These are phyloP conservation scores for Rotaria macrura DNA, from an alignment of 2,888 invertebrate species.

Conservation along the genomic window DNA sequence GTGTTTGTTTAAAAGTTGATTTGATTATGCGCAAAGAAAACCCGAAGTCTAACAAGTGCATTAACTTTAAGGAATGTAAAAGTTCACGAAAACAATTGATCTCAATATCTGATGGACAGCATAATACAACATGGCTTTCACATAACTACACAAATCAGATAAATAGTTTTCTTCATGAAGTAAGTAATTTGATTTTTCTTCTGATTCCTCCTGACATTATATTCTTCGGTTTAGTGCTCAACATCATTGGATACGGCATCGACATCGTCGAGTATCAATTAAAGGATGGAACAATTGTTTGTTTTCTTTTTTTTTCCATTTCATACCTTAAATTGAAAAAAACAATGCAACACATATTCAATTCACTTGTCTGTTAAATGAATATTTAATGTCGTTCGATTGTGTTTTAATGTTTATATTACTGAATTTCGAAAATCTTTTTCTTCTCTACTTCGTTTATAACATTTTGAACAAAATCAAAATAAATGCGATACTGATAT, in stretches of 20 bases:
- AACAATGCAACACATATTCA: too few relatives aligned
- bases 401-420: neutral
- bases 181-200: slow-evolving; percentile 35
- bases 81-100: slow-evolving; percentile 67
- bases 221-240: neutral
- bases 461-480: neutral
- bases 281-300: neutral
- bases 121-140: slow-evolving; percentile 87
- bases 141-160: slow-evolving; percentile 60
- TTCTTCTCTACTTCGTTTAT: neutral
- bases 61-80: slow-evolving; percentile 55
- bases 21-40: too few relatives aligned
- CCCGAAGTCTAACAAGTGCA: too few relatives aligned
- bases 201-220: too few relatives aligned
- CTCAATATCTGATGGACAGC: slow-evolving; percentile 70
- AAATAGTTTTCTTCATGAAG: slow-evolving; percentile 49
- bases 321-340: too few relatives aligned
- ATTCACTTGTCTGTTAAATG: neutral
- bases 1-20: too few relatives aligned
- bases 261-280: neutral
- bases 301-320: too few relatives aligned
- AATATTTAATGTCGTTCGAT: neutral
- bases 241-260: neutral
- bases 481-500: neutral
- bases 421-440: neutral